Conservation (phyloP, 2,797 vertebrate genomes). For the Salmo trutta region DNA sequence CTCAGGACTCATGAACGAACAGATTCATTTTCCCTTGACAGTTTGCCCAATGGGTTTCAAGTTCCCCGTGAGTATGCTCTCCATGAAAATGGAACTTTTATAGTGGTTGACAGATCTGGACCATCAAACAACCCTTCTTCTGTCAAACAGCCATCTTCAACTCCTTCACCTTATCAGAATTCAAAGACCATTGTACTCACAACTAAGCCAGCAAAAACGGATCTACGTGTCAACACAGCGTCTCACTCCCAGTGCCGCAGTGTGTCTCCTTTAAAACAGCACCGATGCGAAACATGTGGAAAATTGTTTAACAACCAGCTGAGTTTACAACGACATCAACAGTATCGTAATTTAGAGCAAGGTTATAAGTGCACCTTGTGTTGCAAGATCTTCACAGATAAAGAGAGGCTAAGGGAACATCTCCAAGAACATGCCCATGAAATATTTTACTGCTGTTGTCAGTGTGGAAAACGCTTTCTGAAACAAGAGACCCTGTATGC, state of each 20-base stretch:
- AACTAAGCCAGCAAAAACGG: neutral
- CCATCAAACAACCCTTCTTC: conserved; percentile 55
- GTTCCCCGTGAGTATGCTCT: conserved; percentile 78
- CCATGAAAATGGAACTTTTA: conserved; percentile 82
- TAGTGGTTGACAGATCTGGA: conserved; percentile 68
- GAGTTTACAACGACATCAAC: conserved; percentile 78
- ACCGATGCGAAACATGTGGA: conserved; percentile 78
- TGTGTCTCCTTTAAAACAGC: conserved; percentile 22
- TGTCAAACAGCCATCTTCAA: conserved; percentile 64
- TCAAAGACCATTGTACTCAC: neutral
- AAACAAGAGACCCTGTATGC: conserved; percentile 71
- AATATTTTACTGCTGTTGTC: conserved; percentile 73
- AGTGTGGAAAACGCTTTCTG: conserved; percentile 79
- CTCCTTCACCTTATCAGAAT: conserved; percentile 10
- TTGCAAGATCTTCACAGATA: conserved; percentile 74
- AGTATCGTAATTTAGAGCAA: conserved; percentile 75
- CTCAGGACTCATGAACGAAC: conserved; percentile 79
- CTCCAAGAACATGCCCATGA: conserved; percentile 74
- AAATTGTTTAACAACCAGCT: conserved; percentile 71
- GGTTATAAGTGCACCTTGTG: conserved; percentile 81
- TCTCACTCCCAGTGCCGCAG: neutral
- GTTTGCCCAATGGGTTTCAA: conserved; percentile 75
- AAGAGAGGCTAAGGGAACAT: conserved; percentile 72
- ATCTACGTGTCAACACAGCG: neutral
- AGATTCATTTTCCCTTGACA: conserved; percentile 74